Percentiles rank a stretch among this genome's conserved stretches.
These are phyloP conservation scores for Apodemus speciosus DNA, from an alignment of 2,113 vertebrate genomes.

Conservation along the genomic window DNA sequence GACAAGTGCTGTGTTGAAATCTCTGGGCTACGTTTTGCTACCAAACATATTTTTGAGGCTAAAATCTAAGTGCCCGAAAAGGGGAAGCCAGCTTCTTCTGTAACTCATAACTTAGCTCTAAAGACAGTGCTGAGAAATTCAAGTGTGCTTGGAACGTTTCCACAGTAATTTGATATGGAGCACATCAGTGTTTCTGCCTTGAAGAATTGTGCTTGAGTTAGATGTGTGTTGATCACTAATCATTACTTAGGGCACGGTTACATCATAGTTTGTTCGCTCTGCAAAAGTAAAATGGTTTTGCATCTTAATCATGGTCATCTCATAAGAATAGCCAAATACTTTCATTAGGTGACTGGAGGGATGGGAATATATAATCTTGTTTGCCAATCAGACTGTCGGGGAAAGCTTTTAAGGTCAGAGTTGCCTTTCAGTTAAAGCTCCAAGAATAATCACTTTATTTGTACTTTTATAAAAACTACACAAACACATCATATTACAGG, in stretches of 20 bases:
- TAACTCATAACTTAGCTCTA: conserved; percentile 16
- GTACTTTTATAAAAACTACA: conserved; percentile 54
- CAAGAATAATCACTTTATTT: conserved; percentile 49
- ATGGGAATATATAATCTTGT: conserved; percentile 8
- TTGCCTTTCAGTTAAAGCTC: conserved; percentile 34
- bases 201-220: conserved; percentile 25
- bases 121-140: conserved; percentile 35
- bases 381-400: conserved; percentile 20
- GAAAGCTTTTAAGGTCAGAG: conserved; percentile 40
- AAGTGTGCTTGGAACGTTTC: conserved; percentile 4
- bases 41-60: conserved; percentile 37
- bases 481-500: not conserved
- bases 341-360: conserved; percentile 30
- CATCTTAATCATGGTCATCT: not conserved
- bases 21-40: conserved; percentile 58
- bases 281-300: conserved; percentile 44
- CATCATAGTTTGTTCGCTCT: not conserved
- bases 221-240: not conserved
- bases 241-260: not conserved
- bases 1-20: conserved; percentile 42
- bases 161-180: conserved; percentile 4
- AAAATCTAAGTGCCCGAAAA: conserved; percentile 35
- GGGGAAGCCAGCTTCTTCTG: not conserved
- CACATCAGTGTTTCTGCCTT: conserved; percentile 11
- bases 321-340: not conserved